Conservation (phyloP, 2,797 vertebrate species). For the Hippoglossus hippoglossus region DNA sequence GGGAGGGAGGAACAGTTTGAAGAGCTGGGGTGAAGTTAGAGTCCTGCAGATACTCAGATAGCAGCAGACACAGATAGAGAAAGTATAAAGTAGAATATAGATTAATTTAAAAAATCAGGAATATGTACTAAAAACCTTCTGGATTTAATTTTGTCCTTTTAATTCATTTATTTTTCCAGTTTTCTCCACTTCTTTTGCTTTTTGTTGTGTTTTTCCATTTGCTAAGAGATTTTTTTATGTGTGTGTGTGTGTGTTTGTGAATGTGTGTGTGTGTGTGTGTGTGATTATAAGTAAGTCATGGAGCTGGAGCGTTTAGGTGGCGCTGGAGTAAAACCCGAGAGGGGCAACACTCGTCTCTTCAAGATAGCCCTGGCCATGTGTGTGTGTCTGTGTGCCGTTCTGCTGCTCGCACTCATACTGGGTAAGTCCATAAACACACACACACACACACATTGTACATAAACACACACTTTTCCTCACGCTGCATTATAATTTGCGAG, state of each 20-base stretch:
- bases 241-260: constrained; percentile 6
- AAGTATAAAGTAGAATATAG: not conserved
- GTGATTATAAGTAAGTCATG: constrained; percentile 59
- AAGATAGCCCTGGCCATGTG: constrained; percentile 87
- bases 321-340: constrained; percentile 71
- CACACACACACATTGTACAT: not conserved
- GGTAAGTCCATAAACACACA: constrained; percentile 75
- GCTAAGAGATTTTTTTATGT: not conserved
- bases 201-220: not conserved
- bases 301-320: constrained; percentile 79
- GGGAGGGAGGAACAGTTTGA: constrained; percentile 61
- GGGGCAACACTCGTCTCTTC: constrained; percentile 75
- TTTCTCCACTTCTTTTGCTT: not conserved
- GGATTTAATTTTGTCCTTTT: not conserved
- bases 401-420: constrained; percentile 81
- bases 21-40: constrained; percentile 62
- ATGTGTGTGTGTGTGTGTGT: constrained; percentile 5
- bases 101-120: not conserved
- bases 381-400: constrained; percentile 77
- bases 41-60: constrained; percentile 45
- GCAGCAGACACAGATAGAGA: constrained; percentile 26
- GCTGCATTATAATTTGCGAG: constrained; percentile 66
- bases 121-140: not conserved
- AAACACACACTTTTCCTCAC: constrained; percentile 22
- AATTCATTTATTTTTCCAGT: constrained; percentile 1